Base-by-base conservation (phyloP, 2,888 invertebrate genomes). In the Maniola hyperantus region DNA sequence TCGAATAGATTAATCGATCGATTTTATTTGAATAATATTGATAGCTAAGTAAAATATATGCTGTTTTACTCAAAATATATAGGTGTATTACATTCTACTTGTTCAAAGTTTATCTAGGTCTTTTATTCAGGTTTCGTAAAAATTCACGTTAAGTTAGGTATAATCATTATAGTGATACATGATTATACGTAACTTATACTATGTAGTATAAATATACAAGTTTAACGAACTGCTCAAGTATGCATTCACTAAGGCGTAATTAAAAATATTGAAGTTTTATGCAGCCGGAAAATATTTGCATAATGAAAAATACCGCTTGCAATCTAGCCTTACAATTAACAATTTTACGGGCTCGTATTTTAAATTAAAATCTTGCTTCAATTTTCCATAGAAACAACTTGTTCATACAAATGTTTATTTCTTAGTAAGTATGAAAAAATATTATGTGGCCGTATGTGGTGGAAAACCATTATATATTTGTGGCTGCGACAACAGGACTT, bases 211-310 rank as follows among this genome's bases (percentile, higher is more conserved):
- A 36, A 2, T 39, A 15, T 15, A 51, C 36, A 62, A 33, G 11
- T 26, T 53, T 15, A 54, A 53, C 53, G 42, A 51, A 51, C 62
- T 44, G 15, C 62, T 62, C 42, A 53, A 62, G 62, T 53, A 42
- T 53, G 62, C 62, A 54, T 62, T 62, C 62, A 44, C 62, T 54
- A 62, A 62, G 62, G 62, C 62, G 53, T 53, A 53, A 62, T 62
- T 62, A 62, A 62, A 62, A 62, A 62, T 62, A 62, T 62, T 54
- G 62, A 62, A 62, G 62, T 53, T 53, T 62, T 62, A 62, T 62
- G 53, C 62, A 62, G 62, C 62, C 39, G 62, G 53, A 62, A 62
- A 62, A 62, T 62, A 62, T 62, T 62, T 62, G 62, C 62, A 62
- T 62, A 62, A 62, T 62, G 62, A 62, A 62, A 62, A 62, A 44